Base-by-base conservation (phyloP, 2,888 invertebrate species). In the Heliconius ethilla region DNA sequence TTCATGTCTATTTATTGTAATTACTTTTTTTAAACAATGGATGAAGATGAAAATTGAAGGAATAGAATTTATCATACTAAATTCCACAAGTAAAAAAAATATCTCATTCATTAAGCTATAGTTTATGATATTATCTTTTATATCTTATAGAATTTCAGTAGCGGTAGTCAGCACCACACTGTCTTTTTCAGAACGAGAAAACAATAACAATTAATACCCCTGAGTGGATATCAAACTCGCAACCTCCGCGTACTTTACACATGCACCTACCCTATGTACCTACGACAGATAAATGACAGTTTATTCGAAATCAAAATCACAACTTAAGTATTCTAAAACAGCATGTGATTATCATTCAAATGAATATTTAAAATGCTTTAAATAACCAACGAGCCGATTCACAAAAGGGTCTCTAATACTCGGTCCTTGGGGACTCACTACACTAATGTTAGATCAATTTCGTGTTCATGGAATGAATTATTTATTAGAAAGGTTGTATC, bases 371-470 rank as follows among this genome's bases (percentile, higher is more conserved):
- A 72, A 72, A 72, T n/a, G n/a, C 13, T 72, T 33, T 59, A 33
- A 33, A 72, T 29, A 55, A 59, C 13, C n/a, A 33, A 59, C 13
- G 29, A 72, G 55, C 9, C 7, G 55, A 33, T 29, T 70, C 22
- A 29, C 55, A 33, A 72, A 72, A 72, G 55, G 55, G 29, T 59
- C n/a, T 72, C 55, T 55, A 72, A 72, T 59, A 33, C 67, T 69
- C 55, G 72, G 55, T 7, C 55, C 55, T 29, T 33, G 33, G 72
- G 72, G 72, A 72, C 55, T 29, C 22, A 15, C 72, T 72, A 72
- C 22, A 33, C 72, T 55, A 59, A 72, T 33, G 51, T 72, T 59
- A 76, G 76, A 70, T 76, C 76, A 76, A 63, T 76, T 70, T 70
- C 25, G 69, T 25, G 63, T 70, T 70, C 70, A 40, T 70, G 13